These are phyloP conservation scores for Coregonus clupeaformis DNA, from an alignment of 2,113 vertebrate species.

Conservation along the genomic window DNA sequence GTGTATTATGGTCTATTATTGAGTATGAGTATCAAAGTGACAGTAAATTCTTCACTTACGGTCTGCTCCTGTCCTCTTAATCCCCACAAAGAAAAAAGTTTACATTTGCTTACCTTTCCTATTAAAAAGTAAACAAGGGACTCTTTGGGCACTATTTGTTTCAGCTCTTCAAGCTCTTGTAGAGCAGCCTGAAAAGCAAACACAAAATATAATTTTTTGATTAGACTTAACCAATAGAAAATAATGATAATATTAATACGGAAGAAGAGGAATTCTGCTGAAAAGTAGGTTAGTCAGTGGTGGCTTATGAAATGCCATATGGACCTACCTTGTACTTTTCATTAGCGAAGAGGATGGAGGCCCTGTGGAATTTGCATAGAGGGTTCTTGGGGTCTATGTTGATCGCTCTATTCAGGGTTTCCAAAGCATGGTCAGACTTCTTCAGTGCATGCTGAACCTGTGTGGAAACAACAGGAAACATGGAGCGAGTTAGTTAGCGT, in stretches of 20 bases:
- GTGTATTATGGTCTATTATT: no score
- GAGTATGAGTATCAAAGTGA: no score
- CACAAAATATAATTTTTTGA: neutral
- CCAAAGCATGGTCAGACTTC: slow-evolving; percentile 95
- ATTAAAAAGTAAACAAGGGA: slow-evolving; percentile 99
- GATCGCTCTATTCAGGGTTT: slow-evolving; percentile 95
- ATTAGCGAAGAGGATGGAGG: slow-evolving; percentile 95
- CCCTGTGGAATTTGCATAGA: slow-evolving; percentile 98
- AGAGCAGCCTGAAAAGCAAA: slow-evolving; percentile 84
- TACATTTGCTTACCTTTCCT: slow-evolving; percentile 85
- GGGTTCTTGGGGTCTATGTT: slow-evolving; percentile 97
- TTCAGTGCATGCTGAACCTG: slow-evolving; percentile 97
- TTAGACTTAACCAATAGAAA: no score
- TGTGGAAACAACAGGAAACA: neutral
- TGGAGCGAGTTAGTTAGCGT: no score
- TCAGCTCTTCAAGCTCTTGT: slow-evolving; percentile 97
- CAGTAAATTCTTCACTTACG: no score
- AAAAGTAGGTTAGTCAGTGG: neutral
- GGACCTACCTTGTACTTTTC: slow-evolving; percentile 95
- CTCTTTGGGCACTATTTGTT: slow-evolving; percentile 99
- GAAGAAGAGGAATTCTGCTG: neutral
- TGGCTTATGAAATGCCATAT: neutral
- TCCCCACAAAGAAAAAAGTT: neutral
- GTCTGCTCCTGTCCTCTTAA: no score
- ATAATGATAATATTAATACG: neutral